Conservation (phyloP, 2,888 invertebrate genomes). For the Chelonus formosanus region DNA sequence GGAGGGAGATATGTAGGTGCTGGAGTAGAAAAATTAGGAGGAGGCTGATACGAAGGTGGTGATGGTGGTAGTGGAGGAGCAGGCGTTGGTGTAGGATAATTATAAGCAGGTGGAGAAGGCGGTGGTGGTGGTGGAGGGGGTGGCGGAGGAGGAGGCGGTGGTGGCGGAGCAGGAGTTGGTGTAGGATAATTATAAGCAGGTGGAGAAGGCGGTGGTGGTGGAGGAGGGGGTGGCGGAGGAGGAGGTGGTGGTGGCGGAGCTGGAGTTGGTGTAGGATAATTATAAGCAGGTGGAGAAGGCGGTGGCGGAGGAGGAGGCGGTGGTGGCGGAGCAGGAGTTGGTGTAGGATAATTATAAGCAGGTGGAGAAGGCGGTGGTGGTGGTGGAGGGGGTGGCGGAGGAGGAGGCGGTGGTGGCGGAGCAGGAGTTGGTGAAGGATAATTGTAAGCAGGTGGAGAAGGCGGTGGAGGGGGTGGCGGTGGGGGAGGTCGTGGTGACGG, state of each 20-base stretch:
- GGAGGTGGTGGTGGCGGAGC: slow-evolving; percentile 24
- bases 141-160: slow-evolving; percentile 24
- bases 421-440: slow-evolving; percentile 24
- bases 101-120: slow-evolving; percentile 25
- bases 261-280: slow-evolving; percentile 23
- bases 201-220: slow-evolving; percentile 25
- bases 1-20: slow-evolving; percentile 20
- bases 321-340: slow-evolving; percentile 26
- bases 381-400: slow-evolving; percentile 20
- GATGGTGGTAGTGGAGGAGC: slow-evolving; percentile 15
- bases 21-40: slow-evolving; percentile 18
- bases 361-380: slow-evolving; percentile 30
- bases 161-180: slow-evolving; percentile 28
- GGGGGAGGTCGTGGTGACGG: slow-evolving; percentile 29
- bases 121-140: slow-evolving; percentile 19
- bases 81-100: slow-evolving; percentile 29
- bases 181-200: slow-evolving; percentile 13
- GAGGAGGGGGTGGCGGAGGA: slow-evolving; percentile 18
- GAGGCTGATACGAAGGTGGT: slow-evolving; percentile 14
- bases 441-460: slow-evolving; percentile 15
- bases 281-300: slow-evolving; percentile 12
- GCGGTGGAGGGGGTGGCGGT: slow-evolving; percentile 17
- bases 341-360: slow-evolving; percentile 11
- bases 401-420: slow-evolving; percentile 20
- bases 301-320: no score